phyloP scores from a whole-genome alignment of 2,888 invertebrate species.

The Torymus tubicola region DNA sequence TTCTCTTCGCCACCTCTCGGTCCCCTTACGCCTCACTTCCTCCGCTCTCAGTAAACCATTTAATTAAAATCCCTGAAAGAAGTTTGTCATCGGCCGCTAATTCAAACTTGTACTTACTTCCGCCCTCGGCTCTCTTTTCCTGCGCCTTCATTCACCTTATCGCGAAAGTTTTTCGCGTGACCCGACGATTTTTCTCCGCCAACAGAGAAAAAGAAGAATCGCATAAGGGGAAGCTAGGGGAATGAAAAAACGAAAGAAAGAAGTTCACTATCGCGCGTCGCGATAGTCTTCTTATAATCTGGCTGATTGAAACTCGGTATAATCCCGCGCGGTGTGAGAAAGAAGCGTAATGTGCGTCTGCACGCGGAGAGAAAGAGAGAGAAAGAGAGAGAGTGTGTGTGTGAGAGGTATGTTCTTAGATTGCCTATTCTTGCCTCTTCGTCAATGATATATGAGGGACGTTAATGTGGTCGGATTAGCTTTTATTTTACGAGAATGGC shows the following conservation, averaged over 20 bases:
- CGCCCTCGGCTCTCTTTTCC: background rate
- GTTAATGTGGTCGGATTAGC: constrained; percentile 3
- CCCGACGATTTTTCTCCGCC: constrained; percentile 24
- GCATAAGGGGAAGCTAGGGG: background rate
- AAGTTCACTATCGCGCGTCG: background rate
- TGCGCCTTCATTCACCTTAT: background rate
- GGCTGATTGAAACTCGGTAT: constrained; percentile 36
- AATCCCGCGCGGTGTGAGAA: background rate
- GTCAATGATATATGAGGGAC: constrained; percentile 3
- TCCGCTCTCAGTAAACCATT: background rate
- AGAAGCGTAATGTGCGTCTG: no score
- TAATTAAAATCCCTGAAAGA: constrained; percentile 47
- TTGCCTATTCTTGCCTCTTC: constrained; percentile 12
- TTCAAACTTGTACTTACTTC: constrained; percentile 30
- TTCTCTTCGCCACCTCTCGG: no score
- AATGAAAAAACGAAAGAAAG: background rate
- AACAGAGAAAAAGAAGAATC: background rate
- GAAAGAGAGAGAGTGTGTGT: background rate
- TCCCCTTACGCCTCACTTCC: no score
- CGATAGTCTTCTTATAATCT: constrained; percentile 5
- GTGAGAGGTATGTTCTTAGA: background rate
- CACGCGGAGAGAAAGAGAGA: background rate
- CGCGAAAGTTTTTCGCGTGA: constrained; percentile 24
- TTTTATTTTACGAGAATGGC: background rate
- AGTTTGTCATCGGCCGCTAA: constrained; percentile 36